phyloP scores from a whole-genome alignment of 2,113 vertebrate species.

The Pipa parva region DNA sequence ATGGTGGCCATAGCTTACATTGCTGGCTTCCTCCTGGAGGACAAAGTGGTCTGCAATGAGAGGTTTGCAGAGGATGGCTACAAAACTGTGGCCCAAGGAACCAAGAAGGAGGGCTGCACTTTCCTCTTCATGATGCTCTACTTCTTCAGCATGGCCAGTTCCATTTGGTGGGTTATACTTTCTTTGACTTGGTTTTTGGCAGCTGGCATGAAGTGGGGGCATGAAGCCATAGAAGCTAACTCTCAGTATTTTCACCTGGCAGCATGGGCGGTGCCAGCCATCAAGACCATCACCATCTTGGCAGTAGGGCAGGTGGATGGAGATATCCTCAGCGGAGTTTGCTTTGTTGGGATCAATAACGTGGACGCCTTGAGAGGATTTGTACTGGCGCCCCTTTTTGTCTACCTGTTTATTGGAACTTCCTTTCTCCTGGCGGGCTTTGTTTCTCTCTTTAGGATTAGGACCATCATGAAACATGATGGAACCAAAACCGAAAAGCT shows the following conservation, averaged over 20 bases:
- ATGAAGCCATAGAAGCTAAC: conserved; percentile 94
- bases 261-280: conserved; percentile 91
- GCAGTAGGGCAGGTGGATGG: conserved; percentile 92
- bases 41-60: conserved; percentile 87
- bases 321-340: conserved; percentile 86
- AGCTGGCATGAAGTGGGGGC: conserved; percentile 95
- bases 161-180: conserved; percentile 95
- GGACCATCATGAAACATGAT: conserved; percentile 96
- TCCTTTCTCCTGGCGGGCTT: conserved; percentile 92
- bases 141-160: conserved; percentile 96
- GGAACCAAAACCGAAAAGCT: conserved; percentile 96
- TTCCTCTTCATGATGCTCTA: conserved; percentile 98
- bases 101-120: conserved; percentile 92
- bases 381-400: conserved; percentile 88
- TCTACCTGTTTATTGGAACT: conserved; percentile 91
- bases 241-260: conserved; percentile 94
- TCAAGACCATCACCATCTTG: conserved; percentile 93
- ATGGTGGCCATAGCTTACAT: conserved; percentile 90
- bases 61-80: conserved; percentile 80
- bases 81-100: conserved; percentile 87
- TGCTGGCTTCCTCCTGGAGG: conserved; percentile 84
- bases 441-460: conserved; percentile 91
- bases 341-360: conserved; percentile 90
- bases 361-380: conserved; percentile 90
- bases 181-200: conserved; percentile 94